Evolutionary conservation across 2,888 invertebrate genomes (phyloP).

Genomic region (Galerucella pusilla): DNA sequence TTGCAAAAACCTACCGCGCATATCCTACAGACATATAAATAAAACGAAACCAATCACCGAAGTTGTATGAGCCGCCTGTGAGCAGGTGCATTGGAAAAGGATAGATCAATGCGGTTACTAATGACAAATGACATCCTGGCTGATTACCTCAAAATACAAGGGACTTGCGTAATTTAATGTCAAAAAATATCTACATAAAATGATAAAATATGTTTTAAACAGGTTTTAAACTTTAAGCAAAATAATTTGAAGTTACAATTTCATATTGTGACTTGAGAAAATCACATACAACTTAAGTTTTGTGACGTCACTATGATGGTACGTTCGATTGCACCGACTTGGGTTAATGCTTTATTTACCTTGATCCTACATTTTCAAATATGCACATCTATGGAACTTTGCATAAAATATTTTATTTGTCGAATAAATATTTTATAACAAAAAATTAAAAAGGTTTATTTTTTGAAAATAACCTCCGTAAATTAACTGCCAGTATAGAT

Average conservation of each 20-base stretch:
- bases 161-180: not conserved
- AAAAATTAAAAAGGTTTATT: not conserved
- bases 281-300: not conserved
- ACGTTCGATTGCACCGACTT: not conserved
- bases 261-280: too few species aligned
- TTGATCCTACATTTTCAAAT: not conserved
- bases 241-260: not conserved
- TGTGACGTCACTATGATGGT: not conserved
- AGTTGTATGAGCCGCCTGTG: not conserved
- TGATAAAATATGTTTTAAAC: too few species aligned
- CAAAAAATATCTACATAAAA: not conserved
- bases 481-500: not conserved
- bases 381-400: not conserved
- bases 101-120: not conserved
- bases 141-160: not conserved
- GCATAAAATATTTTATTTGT: not conserved
- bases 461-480: not conserved
- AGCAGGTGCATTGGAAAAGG: not conserved
- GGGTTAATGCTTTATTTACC: not conserved
- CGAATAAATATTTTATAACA: not conserved
- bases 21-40: not conserved
- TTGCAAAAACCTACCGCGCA: conserved; percentile 29
- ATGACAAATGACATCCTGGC: not conserved
- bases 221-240: not conserved
- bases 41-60: conserved; percentile 21